Conservation (phyloP, 2,113 vertebrate species). For the Tiliqua scincoides region DNA sequence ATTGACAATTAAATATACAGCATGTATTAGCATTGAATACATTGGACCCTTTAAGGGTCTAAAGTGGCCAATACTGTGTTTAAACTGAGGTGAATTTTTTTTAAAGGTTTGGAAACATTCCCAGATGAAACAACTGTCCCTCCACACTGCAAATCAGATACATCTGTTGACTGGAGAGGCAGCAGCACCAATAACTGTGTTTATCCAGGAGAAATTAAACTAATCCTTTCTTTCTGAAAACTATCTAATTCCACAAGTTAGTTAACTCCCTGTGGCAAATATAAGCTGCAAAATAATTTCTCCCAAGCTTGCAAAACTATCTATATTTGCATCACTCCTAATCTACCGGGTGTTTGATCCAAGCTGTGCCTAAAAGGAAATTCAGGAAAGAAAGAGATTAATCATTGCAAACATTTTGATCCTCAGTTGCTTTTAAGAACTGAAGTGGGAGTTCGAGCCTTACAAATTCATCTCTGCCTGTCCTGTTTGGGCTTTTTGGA, state of each 20-base stretch:
- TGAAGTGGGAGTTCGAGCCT: neutral
- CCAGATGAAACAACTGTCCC: slow-evolving; percentile 65
- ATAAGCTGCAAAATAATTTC: neutral
- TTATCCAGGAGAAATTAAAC: slow-evolving; percentile 20
- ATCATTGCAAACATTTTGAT: neutral
- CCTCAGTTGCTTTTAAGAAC: slow-evolving; percentile 17
- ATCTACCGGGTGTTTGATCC: neutral
- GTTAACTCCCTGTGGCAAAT: slow-evolving; percentile 12
- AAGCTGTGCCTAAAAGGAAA: neutral
- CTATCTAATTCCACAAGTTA: slow-evolving; percentile 19
- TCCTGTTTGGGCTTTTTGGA: slow-evolving; percentile 10
- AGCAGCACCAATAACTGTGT: slow-evolving; percentile 15
- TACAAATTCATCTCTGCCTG: slow-evolving; percentile 22
- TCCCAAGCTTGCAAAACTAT: neutral
- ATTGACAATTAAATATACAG: slow-evolving; percentile 12
- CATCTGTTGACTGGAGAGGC: neutral
- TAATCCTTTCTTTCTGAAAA: slow-evolving; percentile 31
- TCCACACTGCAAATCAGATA: slow-evolving; percentile 47
- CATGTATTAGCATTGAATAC: neutral
- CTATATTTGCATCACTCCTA: neutral
- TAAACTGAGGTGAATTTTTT: neutral
- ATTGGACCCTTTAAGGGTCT: slow-evolving; percentile 20
- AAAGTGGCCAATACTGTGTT: slow-evolving; percentile 19
- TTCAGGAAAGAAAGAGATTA: neutral
- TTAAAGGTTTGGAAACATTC: slow-evolving; percentile 49